phyloP scores from a whole-genome alignment of 2,113 vertebrate species.

The Daubentonia madagascariensis region DNA sequence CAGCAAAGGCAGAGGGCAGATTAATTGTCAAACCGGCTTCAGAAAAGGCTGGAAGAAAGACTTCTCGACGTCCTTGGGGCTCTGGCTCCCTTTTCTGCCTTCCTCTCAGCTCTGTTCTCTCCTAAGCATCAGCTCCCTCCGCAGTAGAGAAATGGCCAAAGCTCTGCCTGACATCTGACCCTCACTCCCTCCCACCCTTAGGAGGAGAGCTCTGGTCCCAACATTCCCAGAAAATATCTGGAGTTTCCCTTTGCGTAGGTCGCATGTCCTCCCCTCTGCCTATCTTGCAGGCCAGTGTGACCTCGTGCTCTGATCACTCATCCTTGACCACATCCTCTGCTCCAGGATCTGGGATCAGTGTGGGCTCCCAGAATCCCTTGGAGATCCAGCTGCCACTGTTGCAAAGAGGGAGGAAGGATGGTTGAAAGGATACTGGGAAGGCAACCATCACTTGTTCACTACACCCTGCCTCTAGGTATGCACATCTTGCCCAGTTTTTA shows the following conservation, averaged over 20 bases:
- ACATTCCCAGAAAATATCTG: not conserved
- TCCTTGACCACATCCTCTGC: accelerated
- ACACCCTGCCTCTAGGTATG: not conserved
- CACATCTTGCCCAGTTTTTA: not conserved
- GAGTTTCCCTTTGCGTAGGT: not conserved
- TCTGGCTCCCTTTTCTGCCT: not conserved
- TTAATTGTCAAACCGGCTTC: not conserved
- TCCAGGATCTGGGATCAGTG: not conserved
- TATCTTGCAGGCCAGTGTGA: not conserved
- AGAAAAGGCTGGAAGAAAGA: not conserved
- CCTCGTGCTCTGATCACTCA: not conserved
- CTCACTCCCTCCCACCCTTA: not conserved
- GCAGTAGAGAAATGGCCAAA: not conserved
- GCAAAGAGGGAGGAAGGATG: not conserved
- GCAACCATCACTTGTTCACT: accelerated
- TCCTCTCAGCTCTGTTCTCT: not conserved
- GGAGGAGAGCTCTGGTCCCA: not conserved
- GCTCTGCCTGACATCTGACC: not conserved
- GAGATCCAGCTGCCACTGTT: not conserved
- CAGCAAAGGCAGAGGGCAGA: not conserved
- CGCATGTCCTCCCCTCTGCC: not conserved
- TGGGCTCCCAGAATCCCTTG: not conserved
- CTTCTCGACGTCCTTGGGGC: not conserved
- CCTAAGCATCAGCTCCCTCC: not conserved
- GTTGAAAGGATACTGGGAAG: not conserved